Percentiles rank a stretch among this genome's conserved stretches.
These are phyloP conservation scores for Anguilla pacifica DNA, from an alignment of 2,797 vertebrate genomes.

Conservation along the genomic window DNA sequence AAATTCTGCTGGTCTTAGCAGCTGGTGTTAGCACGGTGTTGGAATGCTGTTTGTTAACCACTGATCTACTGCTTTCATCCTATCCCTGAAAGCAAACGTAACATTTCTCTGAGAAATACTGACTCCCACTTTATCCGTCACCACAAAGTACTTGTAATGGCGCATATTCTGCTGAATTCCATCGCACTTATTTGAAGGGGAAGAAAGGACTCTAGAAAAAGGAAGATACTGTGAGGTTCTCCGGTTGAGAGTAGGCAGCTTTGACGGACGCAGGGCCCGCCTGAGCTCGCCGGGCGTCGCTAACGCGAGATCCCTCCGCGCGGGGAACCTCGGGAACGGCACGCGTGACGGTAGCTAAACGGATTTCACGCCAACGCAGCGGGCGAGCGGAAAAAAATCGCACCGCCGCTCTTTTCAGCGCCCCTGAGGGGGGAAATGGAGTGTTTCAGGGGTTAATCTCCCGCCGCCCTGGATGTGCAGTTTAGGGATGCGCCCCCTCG, in stretches of 20 bases:
- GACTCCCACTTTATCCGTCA: background rate
- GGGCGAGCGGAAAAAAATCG: constrained; percentile 32
- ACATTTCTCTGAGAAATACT: background rate
- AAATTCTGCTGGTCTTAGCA: background rate
- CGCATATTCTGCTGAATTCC: background rate
- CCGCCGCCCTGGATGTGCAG: constrained; percentile 35
- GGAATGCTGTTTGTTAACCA: too few relatives aligned
- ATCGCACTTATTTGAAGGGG: background rate
- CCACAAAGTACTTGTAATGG: background rate
- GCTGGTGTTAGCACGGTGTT: background rate
- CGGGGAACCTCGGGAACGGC: constrained; percentile 41
- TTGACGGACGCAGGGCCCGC: background rate
- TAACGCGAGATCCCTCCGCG: constrained; percentile 33
- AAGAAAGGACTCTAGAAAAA: constrained; percentile 28
- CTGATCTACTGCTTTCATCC: background rate
- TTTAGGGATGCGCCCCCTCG: constrained; percentile 50
- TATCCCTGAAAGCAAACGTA: background rate
- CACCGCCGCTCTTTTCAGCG: constrained; percentile 36
- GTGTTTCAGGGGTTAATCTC: constrained; percentile 45
- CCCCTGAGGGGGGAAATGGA: constrained; percentile 46
- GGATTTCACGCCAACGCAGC: constrained; percentile 51
- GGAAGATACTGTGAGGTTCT: constrained; percentile 3
- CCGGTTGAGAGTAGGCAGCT: constrained; percentile 14
- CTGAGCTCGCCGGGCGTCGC: constrained; percentile 19
- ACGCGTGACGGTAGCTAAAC: constrained; percentile 39